Evolutionary conservation across 2,888 invertebrate genomes (phyloP), one percentile per base, ranked within the genome.

Genomic region (Eugnorisma glareosa): DNA sequence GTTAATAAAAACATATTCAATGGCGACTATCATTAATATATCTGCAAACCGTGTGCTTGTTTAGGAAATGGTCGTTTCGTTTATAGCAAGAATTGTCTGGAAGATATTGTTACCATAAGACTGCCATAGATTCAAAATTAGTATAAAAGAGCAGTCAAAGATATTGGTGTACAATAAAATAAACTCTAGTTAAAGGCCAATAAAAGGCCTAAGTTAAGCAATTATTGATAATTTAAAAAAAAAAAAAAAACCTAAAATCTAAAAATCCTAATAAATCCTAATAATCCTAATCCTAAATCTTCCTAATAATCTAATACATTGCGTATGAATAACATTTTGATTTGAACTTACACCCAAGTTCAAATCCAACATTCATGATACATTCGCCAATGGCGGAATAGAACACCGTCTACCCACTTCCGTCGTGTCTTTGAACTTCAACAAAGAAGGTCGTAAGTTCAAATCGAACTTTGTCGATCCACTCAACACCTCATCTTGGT

Each of bases 381-480:
- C 75, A 67, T 67, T 48, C 67, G 37, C 28, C 77, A 67, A 66
- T 77, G 13, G 48, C 45, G 48, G 40, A 61, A 61, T 61, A 61
- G 61, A 75, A 82, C 76, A 67, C 45, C 54, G n/a, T 31, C 40
- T 81, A 59, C 51, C 48, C 57, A 76, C 57, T 69, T 66, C 45
- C 51, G 57, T 15, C 51, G 68, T 31, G 68, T 77, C 82, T 77
- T 48, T 80, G 43, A 76, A 80, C 64, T 82, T 31, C 67, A 35
- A 75, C 67, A 79, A 83, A 80, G 67, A 70, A 80, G 83, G 83
- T 83, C 69, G 43, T 28, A 67, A 80, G 80, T 83, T 80, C 83
- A 83, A 67, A 28, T 67, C 61, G 31, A 77, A 83, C 45, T 77
- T 67, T 54, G 54, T 37, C 51, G 66, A 69, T 45, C 24, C 21